A percentile compares a stretch with the other conserved stretches of the same genome.
Evolutionary conservation across 2,888 invertebrate species (phyloP).

Genomic region (Drosophila diplacantha): DNA sequence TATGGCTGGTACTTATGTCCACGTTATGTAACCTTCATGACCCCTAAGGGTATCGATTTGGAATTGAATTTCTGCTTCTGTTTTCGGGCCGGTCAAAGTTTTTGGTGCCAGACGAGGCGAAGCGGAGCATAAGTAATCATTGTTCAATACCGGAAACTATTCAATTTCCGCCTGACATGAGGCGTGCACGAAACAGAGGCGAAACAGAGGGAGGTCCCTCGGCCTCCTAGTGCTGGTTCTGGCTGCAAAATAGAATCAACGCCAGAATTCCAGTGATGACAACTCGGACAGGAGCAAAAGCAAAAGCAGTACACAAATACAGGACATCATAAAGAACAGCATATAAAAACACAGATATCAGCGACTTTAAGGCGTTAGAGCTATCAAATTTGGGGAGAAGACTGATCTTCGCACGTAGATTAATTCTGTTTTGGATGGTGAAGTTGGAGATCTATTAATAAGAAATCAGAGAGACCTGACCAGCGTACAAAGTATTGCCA

Average conservation of each 20-base stretch:
- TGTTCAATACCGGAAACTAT: conserved; percentile 74
- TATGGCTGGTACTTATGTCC: no score
- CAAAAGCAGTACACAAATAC: no score
- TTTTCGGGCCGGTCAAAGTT: conserved; percentile 39
- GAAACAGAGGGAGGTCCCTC: not conserved
- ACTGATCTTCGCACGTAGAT: no score
- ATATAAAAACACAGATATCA: no score
- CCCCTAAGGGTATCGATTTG: conserved; percentile 13
- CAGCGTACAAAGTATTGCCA: no score
- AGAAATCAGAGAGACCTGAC: no score
- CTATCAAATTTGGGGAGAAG: no score
- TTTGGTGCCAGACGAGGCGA: not conserved
- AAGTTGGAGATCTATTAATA: no score
- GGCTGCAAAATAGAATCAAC: conserved; percentile 26
- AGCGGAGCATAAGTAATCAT: conserved; percentile 58
- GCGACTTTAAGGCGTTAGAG: no score
- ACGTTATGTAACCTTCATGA: not conserved
- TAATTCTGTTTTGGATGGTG: no score
- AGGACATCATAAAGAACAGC: no score
- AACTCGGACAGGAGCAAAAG: not conserved
- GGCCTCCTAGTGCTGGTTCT: not conserved
- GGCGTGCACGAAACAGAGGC: conserved; percentile 47
- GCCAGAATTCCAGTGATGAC: conserved; percentile 15
- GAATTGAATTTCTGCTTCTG: conserved; percentile 21
- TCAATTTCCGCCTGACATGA: conserved; percentile 72